A percentile compares a stretch with the other conserved stretches of the same genome.
Evolutionary conservation across 2,113 vertebrate genomes (phyloP).

Genomic region (Probosciger aterrimus): DNA sequence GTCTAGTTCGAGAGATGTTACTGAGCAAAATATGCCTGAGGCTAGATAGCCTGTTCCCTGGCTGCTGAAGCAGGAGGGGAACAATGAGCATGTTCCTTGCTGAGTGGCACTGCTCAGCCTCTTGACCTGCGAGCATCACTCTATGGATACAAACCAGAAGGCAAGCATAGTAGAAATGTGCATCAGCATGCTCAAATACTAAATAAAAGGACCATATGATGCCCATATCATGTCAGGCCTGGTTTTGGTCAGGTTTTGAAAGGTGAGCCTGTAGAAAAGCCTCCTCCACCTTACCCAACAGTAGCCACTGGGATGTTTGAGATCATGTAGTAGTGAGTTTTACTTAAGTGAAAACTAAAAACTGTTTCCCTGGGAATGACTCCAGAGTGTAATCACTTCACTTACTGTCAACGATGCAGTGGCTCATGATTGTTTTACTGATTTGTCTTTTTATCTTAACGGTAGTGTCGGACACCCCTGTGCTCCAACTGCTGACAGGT

Average conservation of each 20-base stretch:
- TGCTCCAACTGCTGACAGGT: background rate
- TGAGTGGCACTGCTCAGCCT: background rate
- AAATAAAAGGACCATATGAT: background rate
- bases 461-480: rapidly evolving
- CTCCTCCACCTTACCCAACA: background rate
- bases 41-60: background rate
- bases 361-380: background rate
- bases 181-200: background rate
- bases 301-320: background rate
- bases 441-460: background rate
- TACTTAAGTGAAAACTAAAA: background rate
- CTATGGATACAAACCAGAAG: background rate
- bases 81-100: background rate
- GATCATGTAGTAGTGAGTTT: rapidly evolving
- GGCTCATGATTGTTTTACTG: background rate
- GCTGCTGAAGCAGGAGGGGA: background rate
- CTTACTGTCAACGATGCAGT: background rate
- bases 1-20: background rate
- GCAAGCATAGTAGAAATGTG: rapidly evolving
- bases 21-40: background rate
- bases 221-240: background rate
- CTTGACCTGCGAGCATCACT: background rate
- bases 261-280: rapidly evolving
- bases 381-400: background rate
- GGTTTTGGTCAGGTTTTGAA: background rate